Conservation (phyloP, 2,888 invertebrate genomes). For the Plagodis dolabraria region DNA sequence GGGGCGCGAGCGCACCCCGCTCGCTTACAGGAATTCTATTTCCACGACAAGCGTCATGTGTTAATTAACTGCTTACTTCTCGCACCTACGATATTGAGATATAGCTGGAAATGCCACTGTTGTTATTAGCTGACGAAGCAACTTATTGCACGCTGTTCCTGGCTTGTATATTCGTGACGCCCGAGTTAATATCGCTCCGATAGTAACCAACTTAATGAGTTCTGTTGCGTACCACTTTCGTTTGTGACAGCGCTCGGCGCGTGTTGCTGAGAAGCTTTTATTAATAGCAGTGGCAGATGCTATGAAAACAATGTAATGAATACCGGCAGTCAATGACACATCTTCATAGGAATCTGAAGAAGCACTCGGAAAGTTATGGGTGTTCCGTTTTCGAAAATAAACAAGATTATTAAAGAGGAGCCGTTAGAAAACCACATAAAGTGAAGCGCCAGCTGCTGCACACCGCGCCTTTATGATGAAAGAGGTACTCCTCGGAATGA, state of each 20-base stretch:
- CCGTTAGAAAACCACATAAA: conserved; percentile 79
- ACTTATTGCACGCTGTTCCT: conserved; percentile 76
- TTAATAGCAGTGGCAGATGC: conserved; percentile 39
- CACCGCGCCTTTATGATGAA: conserved; percentile 79
- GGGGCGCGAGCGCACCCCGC: conserved; percentile 76
- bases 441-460: conserved; percentile 76
- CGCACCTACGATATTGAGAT: conserved; percentile 84
- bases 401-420: conserved; percentile 81
- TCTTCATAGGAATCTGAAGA: conserved; percentile 61
- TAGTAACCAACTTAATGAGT: conserved; percentile 34
- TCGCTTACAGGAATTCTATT: conserved; percentile 82
- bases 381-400: conserved; percentile 78
- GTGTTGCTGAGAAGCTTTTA: conserved; percentile 28
- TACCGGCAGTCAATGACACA: conserved; percentile 54
- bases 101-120: conserved; percentile 77
- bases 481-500: conserved; percentile 68
- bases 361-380: conserved; percentile 56
- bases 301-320: conserved; percentile 41
- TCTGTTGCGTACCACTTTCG: conserved; percentile 27
- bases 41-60: conserved; percentile 82
- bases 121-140: conserved; percentile 79
- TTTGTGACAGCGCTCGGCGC: conserved; percentile 24
- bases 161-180: conserved; percentile 34
- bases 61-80: conserved; percentile 82
- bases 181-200: conserved; percentile 36